A percentile compares a stretch with the other conserved stretches of the same genome.
Evolutionary conservation across 64 coral and sea anemone species (phyloP).

Genomic region (Trachythela sp.): DNA sequence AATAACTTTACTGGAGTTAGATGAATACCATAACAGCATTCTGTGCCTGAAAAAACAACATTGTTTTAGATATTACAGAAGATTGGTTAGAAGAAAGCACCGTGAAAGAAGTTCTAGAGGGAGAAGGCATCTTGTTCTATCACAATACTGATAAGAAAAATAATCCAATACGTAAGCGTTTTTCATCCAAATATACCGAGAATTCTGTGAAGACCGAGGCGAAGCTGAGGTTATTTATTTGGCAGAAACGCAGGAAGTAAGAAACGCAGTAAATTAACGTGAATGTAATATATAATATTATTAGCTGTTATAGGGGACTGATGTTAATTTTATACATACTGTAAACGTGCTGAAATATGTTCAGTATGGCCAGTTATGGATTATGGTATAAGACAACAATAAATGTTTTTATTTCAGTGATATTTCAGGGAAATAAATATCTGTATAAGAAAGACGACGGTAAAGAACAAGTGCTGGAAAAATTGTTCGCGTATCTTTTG

Average conservation of each 20-base stretch:
- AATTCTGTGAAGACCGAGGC: too few species aligned
- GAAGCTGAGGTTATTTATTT: too few species aligned
- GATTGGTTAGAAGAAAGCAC: neutral
- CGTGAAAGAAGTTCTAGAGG: neutral
- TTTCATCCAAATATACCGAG: neutral
- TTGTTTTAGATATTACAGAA: neutral
- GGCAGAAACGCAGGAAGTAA: too few species aligned
- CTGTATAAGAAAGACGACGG: neutral
- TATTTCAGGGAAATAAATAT: neutral
- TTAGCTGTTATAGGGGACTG: neutral
- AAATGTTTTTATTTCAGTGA: neutral
- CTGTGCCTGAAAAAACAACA: too few species aligned
- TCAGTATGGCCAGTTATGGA: too few species aligned
- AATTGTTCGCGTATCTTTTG: neutral
- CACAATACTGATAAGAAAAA: slow-evolving; percentile 7
- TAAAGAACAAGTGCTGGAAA: neutral
- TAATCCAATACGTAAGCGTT: neutral
- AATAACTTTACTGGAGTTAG: too few species aligned
- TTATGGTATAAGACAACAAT: neutral
- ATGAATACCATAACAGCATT: too few species aligned
- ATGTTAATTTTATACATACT: neutral
- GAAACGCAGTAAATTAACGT: too few species aligned
- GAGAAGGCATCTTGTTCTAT: neutral
- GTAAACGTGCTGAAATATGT: too few species aligned
- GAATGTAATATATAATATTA: too few species aligned